Percentiles rank a stretch among this genome's conserved stretches.
These are phyloP conservation scores for Melinopterus prodromus DNA, from an alignment of 2,888 invertebrate species.

Conservation along the genomic window DNA sequence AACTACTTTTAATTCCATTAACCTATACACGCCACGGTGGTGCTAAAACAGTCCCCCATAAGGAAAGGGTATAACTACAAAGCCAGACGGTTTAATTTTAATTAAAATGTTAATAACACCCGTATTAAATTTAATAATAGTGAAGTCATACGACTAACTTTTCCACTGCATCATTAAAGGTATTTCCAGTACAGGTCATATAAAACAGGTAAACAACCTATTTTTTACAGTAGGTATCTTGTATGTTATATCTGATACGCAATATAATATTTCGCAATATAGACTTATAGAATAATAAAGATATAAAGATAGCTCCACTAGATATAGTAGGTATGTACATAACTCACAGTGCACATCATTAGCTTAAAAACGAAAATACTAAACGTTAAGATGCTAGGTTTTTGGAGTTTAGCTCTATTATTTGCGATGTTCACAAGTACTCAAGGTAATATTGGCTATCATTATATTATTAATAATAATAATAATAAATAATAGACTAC, in stretches of 20 bases:
- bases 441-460: not conserved
- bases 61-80: not conserved
- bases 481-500: too few relatives aligned
- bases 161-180: too few relatives aligned
- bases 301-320: not conserved
- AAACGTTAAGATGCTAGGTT: not conserved
- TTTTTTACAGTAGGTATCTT: not conserved
- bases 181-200: too few relatives aligned
- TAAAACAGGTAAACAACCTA: too few relatives aligned
- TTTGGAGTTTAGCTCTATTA: not conserved
- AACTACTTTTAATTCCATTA: not conserved
- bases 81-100: too few relatives aligned
- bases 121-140: too few relatives aligned
- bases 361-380: not conserved
- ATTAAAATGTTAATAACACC: too few relatives aligned
- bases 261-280: not conserved
- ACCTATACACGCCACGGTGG: not conserved
- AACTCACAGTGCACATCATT: not conserved
- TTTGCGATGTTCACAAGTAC: not conserved
- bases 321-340: not conserved
- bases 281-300: not conserved
- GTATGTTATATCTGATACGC: not conserved
- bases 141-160: too few relatives aligned
- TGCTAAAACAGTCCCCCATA: not conserved
- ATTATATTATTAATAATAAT: too few relatives aligned